These are phyloP conservation scores for Typhlichthys eigenmanni DNA, from an alignment of 2,797 vertebrate species.

Conservation along the genomic window DNA sequence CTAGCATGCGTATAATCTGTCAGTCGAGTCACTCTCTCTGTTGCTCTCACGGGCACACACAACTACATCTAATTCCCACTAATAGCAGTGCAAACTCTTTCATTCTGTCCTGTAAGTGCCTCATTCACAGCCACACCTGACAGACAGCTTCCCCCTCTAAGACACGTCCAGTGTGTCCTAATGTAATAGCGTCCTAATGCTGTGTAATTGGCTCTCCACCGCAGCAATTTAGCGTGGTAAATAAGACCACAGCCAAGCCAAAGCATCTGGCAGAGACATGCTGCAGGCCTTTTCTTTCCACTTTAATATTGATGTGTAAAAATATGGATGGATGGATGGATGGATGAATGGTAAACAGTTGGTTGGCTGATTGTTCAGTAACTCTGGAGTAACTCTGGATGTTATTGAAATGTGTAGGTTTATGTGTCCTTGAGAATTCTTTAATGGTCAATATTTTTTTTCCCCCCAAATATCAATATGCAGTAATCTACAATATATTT, in stretches of 20 bases:
- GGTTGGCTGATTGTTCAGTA: not conserved
- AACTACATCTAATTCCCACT: constrained; percentile 16
- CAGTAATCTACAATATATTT: too few relatives aligned
- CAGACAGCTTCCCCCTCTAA: constrained; percentile 1
- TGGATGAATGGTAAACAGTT: not conserved
- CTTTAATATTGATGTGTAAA: not conserved
- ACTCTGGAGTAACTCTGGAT: too few relatives aligned
- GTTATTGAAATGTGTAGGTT: too few relatives aligned
- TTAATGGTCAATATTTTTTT: too few relatives aligned
- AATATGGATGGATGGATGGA: not conserved
- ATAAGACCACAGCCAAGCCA: constrained; percentile 16
- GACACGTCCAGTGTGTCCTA: constrained; percentile 12
- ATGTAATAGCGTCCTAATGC: constrained; percentile 45
- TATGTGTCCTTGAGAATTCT: too few relatives aligned
- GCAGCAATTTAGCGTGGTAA: constrained; percentile 22
- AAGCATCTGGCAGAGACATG: constrained; percentile 11
- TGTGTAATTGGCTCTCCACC: constrained; percentile 43
- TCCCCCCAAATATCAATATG: too few relatives aligned
- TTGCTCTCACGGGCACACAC: not conserved
- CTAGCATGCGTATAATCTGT: not conserved
- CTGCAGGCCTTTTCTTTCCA: not conserved
- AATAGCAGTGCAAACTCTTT: constrained; percentile 29
- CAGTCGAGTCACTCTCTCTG: not conserved
- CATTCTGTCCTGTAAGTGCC: constrained; percentile 24
- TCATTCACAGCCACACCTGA: constrained; percentile 38